A percentile compares a stretch with the other conserved stretches of the same genome.
These are phyloP conservation scores for Ectemnius continuus DNA, from an alignment of 2,888 invertebrate species.

Conservation along the genomic window DNA sequence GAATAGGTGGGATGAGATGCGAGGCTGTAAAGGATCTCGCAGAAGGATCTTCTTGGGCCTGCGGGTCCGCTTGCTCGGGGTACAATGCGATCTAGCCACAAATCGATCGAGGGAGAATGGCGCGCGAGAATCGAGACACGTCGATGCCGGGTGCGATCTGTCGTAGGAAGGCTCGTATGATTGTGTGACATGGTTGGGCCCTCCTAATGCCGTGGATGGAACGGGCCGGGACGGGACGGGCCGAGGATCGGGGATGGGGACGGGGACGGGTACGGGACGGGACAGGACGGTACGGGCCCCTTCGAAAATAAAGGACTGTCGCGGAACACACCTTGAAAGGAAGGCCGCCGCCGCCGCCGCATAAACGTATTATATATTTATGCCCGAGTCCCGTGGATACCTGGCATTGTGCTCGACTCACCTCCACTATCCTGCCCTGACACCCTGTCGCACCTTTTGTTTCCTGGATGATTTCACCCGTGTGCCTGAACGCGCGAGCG, in stretches of 20 bases:
- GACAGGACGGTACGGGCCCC: constrained; percentile 1
- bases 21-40: constrained; percentile 26
- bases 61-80: constrained; percentile 43
- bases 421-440: constrained; percentile 48
- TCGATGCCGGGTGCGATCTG: constrained; percentile 44
- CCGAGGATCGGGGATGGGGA: neutral
- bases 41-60: constrained; percentile 40
- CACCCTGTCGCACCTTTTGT: constrained; percentile 62
- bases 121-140: constrained; percentile 41
- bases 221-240: neutral
- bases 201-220: too few relatives aligned
- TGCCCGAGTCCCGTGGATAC: constrained; percentile 56
- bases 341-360: constrained; percentile 37
- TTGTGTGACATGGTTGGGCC: too few relatives aligned
- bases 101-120: constrained; percentile 48
- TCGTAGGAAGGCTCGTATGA: constrained; percentile 17
- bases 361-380: constrained; percentile 59
- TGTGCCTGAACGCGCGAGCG: constrained; percentile 30
- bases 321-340: constrained; percentile 51
- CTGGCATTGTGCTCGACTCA: constrained; percentile 56
- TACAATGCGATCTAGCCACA: constrained; percentile 53
- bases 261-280: too few relatives aligned
- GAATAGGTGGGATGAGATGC: neutral
- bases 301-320: constrained; percentile 58
- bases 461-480: constrained; percentile 66